Evolutionary conservation across 2,113 vertebrate species (phyloP).

Genomic region (Hippocampus zosterae): DNA sequence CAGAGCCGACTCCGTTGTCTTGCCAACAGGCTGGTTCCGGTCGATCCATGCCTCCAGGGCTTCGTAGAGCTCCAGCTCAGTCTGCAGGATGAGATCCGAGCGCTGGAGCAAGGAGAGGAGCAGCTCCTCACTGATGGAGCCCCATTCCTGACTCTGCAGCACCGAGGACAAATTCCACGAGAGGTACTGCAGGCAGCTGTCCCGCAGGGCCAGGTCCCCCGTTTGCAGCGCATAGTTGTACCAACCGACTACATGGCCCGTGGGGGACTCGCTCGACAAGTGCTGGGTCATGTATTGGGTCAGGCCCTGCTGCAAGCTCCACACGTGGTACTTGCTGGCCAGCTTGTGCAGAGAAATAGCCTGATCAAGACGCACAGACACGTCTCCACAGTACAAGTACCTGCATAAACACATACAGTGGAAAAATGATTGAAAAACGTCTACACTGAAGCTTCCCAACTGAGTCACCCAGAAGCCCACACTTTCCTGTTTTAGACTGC

Average conservation of each 20-base stretch:
- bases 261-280: conserved; percentile 83
- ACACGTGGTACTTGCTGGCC: conserved; percentile 87
- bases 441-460: conserved; percentile 1
- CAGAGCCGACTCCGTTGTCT: conserved; percentile 76
- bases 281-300: conserved; percentile 89
- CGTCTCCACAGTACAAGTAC: conserved; percentile 91
- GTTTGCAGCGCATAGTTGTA: conserved; percentile 87
- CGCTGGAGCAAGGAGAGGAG: conserved; percentile 86
- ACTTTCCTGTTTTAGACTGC: conserved; percentile 26
- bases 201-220: conserved; percentile 78
- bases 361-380: conserved; percentile 83
- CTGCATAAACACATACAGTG: conserved; percentile 57
- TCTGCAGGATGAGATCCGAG: conserved; percentile 91
- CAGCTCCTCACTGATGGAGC: conserved; percentile 81
- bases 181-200: conserved; percentile 91
- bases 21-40: conserved; percentile 71
- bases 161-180: conserved; percentile 95
- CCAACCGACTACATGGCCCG: conserved; percentile 89
- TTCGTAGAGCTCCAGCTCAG: conserved; percentile 87
- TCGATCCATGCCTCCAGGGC: conserved; percentile 87
- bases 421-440: background rate
- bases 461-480: conserved; percentile 56
- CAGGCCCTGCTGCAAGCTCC: conserved; percentile 82
- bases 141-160: conserved; percentile 84
- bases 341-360: conserved; percentile 87